Evolutionary conservation across 2,888 invertebrate species (phyloP), one percentile per base, ranked within the genome.

Genomic region (Apomyelois bistriatella): DNA sequence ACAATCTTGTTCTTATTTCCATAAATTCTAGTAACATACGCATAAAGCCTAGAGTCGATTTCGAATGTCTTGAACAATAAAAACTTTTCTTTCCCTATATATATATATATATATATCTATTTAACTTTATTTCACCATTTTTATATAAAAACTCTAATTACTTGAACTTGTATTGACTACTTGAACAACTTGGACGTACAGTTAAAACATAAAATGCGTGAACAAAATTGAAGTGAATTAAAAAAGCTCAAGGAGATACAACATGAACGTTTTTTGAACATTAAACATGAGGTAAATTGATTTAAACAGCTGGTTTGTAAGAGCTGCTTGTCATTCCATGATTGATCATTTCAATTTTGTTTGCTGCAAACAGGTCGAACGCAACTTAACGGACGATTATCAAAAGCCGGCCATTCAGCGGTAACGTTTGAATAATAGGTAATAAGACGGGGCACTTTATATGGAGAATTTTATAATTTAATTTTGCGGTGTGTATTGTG

Each of bases 401-500:
- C 49, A 49, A 49, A 40, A 30, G 52, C 40, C 32, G 50, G 54
- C 48, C 48, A 48, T 37, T 48, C 22, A 38, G 40, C 40, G 49
- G 38, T 50, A 22, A 55, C 40, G 55, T 60, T 59, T 58, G 51
- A 51, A 51, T 72, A 73, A 77, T 80, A 74, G 71, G 74, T 68
- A 74, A 76, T 38, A 38, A 38, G 9, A 10, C 40, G 16, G 37
- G 13, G 16, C 40, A 40, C 15, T 40, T 38, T 8, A 40, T 40
- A 16, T 17, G 10, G 9, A 40, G 32, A 32, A 73, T 70, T 74
- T 68, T 72, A 76, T 85, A 79, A 58, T 57, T 86, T 80, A 83
- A 81, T 82, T 82, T 84, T 80, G 81, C 79, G 82, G 80, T 80
- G 64, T 75, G 70, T 68, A 70, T 72, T 65, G 76, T 72, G 76